A percentile compares a stretch with the other conserved stretches of the same genome.
phyloP scores from a whole-genome alignment of 2,888 invertebrate genomes.

The Drosophila monieri region DNA sequence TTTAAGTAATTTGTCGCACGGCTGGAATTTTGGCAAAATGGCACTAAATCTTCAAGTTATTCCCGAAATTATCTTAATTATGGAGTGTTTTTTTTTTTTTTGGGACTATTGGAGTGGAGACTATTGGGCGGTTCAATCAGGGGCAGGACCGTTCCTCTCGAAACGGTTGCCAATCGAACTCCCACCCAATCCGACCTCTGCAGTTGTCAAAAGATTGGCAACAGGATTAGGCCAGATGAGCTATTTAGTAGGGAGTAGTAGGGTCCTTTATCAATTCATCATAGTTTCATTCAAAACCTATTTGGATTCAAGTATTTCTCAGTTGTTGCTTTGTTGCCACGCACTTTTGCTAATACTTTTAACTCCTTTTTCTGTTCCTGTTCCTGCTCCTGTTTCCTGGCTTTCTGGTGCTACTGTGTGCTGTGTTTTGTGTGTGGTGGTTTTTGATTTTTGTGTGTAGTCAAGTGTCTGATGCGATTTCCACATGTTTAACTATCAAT shows the following conservation, averaged over 20 bases:
- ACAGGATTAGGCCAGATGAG: constrained; percentile 56
- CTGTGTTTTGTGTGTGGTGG: constrained; percentile 20
- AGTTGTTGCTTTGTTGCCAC: constrained; percentile 60
- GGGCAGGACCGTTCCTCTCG: constrained; percentile 56
- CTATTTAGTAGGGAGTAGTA: constrained; percentile 42
- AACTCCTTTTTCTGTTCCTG: constrained; percentile 28
- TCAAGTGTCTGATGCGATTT: constrained; percentile 47
- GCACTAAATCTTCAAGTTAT: constrained; percentile 69
- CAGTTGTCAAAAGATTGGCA: constrained; percentile 24
- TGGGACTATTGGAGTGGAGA: neutral
- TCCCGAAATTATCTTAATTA: constrained; percentile 41
- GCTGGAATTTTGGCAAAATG: constrained; percentile 74
- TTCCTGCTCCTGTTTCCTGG: constrained; percentile 25
- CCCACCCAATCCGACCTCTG: constrained; percentile 24
- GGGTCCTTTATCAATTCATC: constrained; percentile 4
- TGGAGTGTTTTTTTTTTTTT: neutral
- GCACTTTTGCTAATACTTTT: constrained; percentile 38
- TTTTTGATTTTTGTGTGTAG: constrained; percentile 14
- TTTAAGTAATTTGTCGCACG: constrained; percentile 38
- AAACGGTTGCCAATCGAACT: constrained; percentile 59
- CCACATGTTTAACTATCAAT: constrained; percentile 63
- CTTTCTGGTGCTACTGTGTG: constrained; percentile 10
- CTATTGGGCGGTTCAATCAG: constrained; percentile 46
- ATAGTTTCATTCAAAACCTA: constrained; percentile 43
- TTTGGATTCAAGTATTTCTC: constrained; percentile 55